Conservation (phyloP, 2,888 invertebrate species). For the Resseliella maxima region DNA sequence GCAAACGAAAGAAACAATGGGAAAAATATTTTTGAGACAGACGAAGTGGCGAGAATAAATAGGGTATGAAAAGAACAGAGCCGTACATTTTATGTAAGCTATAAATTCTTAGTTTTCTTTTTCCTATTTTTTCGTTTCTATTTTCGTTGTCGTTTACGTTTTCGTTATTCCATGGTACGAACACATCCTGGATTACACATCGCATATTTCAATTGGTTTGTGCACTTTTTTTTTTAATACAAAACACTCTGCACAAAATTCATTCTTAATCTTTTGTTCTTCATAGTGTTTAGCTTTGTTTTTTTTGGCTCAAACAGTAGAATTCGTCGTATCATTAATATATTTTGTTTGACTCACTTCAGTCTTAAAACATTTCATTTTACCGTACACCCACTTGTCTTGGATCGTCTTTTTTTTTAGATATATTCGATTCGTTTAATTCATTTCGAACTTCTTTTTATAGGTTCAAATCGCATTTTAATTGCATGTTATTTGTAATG, state of each 20-base stretch:
- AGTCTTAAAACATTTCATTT: conserved; percentile 22
- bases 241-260: background rate
- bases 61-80: conserved; percentile 16
- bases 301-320: background rate
- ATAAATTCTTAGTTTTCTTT: conserved; percentile 12
- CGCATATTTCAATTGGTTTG: conserved; percentile 42
- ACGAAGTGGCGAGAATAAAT: conserved; percentile 53
- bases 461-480: conserved; percentile 7
- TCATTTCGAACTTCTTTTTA: background rate
- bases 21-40: conserved; percentile 31
- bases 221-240: background rate
- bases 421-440: background rate
- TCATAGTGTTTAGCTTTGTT: background rate
- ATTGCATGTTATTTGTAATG: background rate
- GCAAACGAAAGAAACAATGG: background rate
- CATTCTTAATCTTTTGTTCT: background rate
- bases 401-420: background rate
- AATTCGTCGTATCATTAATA: conserved; percentile 28
- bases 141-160: background rate
- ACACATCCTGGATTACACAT: conserved; percentile 4
- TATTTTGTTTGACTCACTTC: background rate
- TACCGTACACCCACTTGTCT: background rate
- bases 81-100: conserved; percentile 19
- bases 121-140: background rate
- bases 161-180: background rate